Base-by-base conservation (phyloP, 2,888 invertebrate genomes). In the Gnatocerus cornutus region DNA sequence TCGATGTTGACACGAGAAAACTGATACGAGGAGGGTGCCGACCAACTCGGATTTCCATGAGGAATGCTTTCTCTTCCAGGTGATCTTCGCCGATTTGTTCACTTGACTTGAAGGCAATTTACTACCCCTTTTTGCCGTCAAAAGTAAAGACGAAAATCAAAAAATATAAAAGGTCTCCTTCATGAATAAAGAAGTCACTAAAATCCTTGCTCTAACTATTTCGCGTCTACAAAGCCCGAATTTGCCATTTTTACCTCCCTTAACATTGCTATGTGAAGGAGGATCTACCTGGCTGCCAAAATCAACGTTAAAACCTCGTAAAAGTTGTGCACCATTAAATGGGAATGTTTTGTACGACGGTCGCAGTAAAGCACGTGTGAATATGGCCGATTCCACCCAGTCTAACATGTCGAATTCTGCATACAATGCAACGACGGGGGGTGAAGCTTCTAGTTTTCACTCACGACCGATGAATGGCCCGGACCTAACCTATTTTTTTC, bases 371-470 rank as follows among this genome's bases (percentile, higher is more conserved):
- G 61, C 73, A 73, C 74, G 74, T 76, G 75, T 75, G 71, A 70
- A 72, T 73, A 72, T 66, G 73, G 73, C 63, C 70, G 59, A 72
- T 73, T 73, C 72, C 64, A 48, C 61, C 66, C 71, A 71, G 71
- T 62, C 37, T 30, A 68, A 41, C 14, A 48, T 55, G 72, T 74
- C 69, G 67, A 75, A 75, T 74, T 73, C 75, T 76, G 77, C 77
- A 76, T 75, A 84, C 82, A 84, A 84, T 81, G 76, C 80, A 81
- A 61, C 84, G 74, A 75, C 80, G 77, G 84, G 84, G 82, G 82
- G 82, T 76, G 78, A 77, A 82, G 84, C 83, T 84, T 80, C 84
- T 80, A 84, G 84, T 83, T 84, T 84, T 84, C 83, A 83, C 83
- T 82, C 81, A 81, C 81, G 80, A 77, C 73, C 74, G 79, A 79